Evolutionary conservation across 2,888 invertebrate genomes (phyloP), one percentile per base, ranked within the genome.

Genomic region (Eledone cirrhosa): DNA sequence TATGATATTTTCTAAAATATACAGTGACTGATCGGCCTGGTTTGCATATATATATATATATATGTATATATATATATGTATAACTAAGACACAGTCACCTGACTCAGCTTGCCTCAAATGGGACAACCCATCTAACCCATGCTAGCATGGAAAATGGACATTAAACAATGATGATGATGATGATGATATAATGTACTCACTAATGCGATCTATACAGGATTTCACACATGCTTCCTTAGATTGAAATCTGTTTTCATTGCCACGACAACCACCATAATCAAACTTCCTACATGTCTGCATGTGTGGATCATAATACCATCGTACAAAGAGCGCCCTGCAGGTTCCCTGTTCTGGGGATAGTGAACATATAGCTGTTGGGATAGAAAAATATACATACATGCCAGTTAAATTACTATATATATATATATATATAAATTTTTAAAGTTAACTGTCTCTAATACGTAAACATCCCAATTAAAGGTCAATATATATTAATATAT

Each of bases 241-340:
- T 78, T 93, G 93, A 91, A 97, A 98, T 90, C 96, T 96, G 91
- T 98, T 98, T 67, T 93, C 93, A 90, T 97, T 97, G 1, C 95
- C 96, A 75, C 95, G 94, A 89, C 98, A 98, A 63, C 97, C 97
- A 33, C 95, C 94, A 91, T 94, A 98, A 78, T 93, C 93, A 91
- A 98, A 98, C 8, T 95, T 93, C 85, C 94, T 94, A 89, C 98
- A 98, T 47, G 92, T 92, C 33, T 93, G 93, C 59, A 92, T 92
- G 33, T 92, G 90, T 41, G 92, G 92, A 90, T 98, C 95, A 90
- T 94, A 98, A 91, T 95, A 94, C 94, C 96, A 99, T 80, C 98
- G 94, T 85, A 94, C 94, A 91, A 95, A 97, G 87, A 93, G 93
- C 0, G 96, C 97, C 80, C 95, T 93, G 90, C 99, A 99, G 1